phyloP scores from a whole-genome alignment of 2,113 vertebrate species.

The Nycticryphes semicollaris region DNA sequence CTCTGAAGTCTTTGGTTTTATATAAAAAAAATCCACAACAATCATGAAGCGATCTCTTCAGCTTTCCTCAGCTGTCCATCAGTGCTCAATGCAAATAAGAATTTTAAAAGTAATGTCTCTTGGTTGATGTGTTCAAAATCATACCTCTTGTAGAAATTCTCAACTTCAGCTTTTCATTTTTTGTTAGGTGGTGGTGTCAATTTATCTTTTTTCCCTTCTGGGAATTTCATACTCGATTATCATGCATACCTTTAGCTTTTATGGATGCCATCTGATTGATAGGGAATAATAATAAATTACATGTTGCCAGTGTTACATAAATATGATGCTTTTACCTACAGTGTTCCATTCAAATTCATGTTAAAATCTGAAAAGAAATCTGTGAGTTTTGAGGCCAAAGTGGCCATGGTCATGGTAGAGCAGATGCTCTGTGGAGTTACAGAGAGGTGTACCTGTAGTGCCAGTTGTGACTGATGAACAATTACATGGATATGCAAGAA shows the following conservation, averaged over 20 bases:
- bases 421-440: slow-evolving; percentile 21
- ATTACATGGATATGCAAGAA: background rate
- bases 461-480: background rate
- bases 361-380: background rate
- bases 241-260: background rate
- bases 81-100: background rate
- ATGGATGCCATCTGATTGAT: background rate
- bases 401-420: background rate
- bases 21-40: background rate
- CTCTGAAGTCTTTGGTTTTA: background rate
- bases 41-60: background rate
- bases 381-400: background rate
- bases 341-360: background rate
- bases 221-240: background rate
- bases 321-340: background rate
- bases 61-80: background rate
- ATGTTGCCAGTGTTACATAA: background rate
- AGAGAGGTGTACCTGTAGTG: background rate
- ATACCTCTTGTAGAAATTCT: background rate
- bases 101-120: background rate
- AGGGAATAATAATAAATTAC: background rate
- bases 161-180: background rate
- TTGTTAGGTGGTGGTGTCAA: background rate
- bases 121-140: background rate
- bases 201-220: background rate